Conservation (phyloP, 2,113 vertebrate species). For the Spea multiplicata region DNA sequence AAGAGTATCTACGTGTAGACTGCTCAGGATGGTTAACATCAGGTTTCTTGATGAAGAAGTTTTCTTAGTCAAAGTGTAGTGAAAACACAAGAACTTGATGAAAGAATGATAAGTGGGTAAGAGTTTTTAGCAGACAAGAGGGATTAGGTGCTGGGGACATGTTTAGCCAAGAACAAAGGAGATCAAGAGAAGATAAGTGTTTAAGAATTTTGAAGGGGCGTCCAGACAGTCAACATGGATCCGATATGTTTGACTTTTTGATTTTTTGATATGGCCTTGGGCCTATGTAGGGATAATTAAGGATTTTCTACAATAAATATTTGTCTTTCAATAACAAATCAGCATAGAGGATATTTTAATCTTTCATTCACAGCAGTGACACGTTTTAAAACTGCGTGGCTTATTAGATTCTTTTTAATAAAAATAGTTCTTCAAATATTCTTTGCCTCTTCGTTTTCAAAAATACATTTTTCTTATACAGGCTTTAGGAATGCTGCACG, state of each 20-base stretch:
- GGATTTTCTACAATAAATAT: constrained; percentile 4
- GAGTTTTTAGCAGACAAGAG: constrained; percentile 39
- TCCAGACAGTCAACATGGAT: constrained; percentile 4
- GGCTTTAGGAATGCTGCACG: too few relatives aligned
- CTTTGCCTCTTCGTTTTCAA: not conserved
- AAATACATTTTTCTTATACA: not conserved
- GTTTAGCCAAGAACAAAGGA: constrained; percentile 39
- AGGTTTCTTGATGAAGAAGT: constrained; percentile 27
- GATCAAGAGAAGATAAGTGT: constrained; percentile 42
- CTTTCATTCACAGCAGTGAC: not conserved
- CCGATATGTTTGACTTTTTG: constrained; percentile 15
- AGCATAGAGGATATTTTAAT: not conserved
- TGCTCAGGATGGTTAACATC: not conserved
- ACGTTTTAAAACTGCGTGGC: not conserved
- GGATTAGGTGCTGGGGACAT: constrained; percentile 38
- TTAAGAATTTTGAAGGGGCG: constrained; percentile 31
- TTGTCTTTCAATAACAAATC: not conserved
- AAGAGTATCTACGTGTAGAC: constrained; percentile 17
- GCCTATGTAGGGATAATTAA: not conserved
- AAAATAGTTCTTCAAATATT: not conserved
- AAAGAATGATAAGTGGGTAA: constrained; percentile 42
- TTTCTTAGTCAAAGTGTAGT: constrained; percentile 35
- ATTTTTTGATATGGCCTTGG: constrained; percentile 23
- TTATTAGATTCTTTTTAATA: not conserved
- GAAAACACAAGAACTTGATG: constrained; percentile 43